Evolutionary conservation across 1,140 invertebrate species (phyloP), one percentile per base, ranked within the genome.

Genomic region (Micrasema minimum): DNA sequence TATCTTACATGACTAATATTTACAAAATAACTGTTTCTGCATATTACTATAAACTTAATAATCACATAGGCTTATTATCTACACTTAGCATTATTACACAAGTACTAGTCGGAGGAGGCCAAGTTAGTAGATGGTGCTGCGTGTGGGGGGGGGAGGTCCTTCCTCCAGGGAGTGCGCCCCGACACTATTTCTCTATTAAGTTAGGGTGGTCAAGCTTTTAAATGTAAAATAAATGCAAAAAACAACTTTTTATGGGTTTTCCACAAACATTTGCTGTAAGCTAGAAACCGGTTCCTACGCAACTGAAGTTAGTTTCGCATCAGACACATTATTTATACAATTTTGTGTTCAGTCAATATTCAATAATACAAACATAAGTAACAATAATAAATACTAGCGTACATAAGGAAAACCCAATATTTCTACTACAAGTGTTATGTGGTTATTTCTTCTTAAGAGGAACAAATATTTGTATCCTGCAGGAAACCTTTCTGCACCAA

Each of bases 161-260:
- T n/a, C 3, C 26, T 31, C 3, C 26, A 31, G 26, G 2, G 26
- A 31, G 26, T 2, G 7, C 26, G 26, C 26, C 2, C 37, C 65
- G n/a, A 66, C 65, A 51, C 57, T 38, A 9, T 62, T 45, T 12
- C 10, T 0, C 9, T 31, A 65, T 12, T 2, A 65, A 57, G 38
- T 62, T 16, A 22, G 35, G 45, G 57, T 69, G 38, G 45, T 69
- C 57, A 51, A 64, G 10, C 20, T 9, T 23, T 51, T 69, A 62
- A 62, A 69, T 46, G 41, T 59, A 43, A 51, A 46, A 62, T 69
- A 69, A 69, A 69, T 69, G 67, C 67, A 62, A 69, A 62, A 68
- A 50, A 64, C 38, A 62, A 62, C 23, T 26, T 14, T 12, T 64
- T 46, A 46, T 38, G 26, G 64, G 45, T 66, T 64, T 64, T 64